Percentiles rank a stretch among this genome's conserved stretches.
Conservation (phyloP, 2,888 invertebrate species). For the Scaptodrosophila latifasciaeformis region DNA sequence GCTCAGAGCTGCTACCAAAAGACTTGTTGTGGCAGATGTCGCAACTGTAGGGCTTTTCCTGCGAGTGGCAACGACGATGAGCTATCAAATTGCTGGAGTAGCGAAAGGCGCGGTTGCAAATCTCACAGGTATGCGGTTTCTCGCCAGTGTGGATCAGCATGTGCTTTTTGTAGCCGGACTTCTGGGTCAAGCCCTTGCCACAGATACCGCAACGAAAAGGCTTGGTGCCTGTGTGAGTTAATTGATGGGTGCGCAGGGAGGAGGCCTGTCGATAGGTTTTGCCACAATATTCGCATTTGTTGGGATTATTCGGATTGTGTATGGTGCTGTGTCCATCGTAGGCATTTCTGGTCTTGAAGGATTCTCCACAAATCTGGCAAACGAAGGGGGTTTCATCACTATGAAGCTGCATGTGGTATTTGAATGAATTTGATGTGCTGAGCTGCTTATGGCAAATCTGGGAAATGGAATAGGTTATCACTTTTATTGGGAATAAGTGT, state of each 20-base stretch:
- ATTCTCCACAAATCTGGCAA: constrained; percentile 70
- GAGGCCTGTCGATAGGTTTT: constrained; percentile 72
- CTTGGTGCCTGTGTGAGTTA: constrained; percentile 71
- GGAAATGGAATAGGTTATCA: not conserved
- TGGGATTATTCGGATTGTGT: constrained; percentile 72
- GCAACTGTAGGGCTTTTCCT: constrained; percentile 58
- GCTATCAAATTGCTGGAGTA: constrained; percentile 73
- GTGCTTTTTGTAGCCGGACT: constrained; percentile 74
- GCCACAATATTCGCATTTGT: constrained; percentile 69
- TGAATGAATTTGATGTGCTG: constrained; percentile 71
- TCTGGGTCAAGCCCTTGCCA: constrained; percentile 74
- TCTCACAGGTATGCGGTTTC: constrained; percentile 71
- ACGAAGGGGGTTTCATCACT: constrained; percentile 70
- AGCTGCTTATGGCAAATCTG: constrained; percentile 70
- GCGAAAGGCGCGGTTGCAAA: constrained; percentile 69
- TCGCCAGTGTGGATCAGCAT: constrained; percentile 74
- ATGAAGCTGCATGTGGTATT: constrained; percentile 74
- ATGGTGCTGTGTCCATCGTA: constrained; percentile 72
- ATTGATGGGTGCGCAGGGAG: constrained; percentile 69
- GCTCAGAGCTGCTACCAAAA: constrained; percentile 57
- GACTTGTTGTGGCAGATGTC: constrained; percentile 58
- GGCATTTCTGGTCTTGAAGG: constrained; percentile 74
- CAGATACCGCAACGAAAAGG: constrained; percentile 72
- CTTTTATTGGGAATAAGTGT: too few species aligned
- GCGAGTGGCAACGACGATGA: constrained; percentile 69